Percentiles rank a stretch among this genome's conserved stretches.
These are phyloP conservation scores for Passer domesticus DNA, from an alignment of 2,113 vertebrate genomes.

Conservation along the genomic window DNA sequence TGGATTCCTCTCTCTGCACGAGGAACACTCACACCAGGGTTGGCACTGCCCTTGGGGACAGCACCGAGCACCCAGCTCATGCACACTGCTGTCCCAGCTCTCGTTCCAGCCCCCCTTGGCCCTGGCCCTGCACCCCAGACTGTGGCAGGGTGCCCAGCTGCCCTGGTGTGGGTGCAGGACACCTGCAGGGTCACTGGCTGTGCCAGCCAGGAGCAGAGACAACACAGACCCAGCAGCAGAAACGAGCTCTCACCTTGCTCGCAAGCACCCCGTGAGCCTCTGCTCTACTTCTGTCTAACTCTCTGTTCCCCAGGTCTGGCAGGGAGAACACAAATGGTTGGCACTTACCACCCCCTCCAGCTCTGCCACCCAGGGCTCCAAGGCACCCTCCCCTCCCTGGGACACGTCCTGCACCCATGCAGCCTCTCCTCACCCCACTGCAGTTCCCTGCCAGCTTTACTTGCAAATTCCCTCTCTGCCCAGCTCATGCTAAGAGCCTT, in stretches of 20 bases:
- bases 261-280: accelerated
- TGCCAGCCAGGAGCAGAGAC: not conserved
- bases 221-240: not conserved
- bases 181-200: not conserved
- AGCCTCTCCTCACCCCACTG: not conserved
- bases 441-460: slow-evolving; percentile 1
- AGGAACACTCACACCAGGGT: not conserved
- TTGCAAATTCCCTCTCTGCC: slow-evolving; percentile 28
- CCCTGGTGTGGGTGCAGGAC: accelerated
- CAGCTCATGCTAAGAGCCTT: slow-evolving; percentile 63
- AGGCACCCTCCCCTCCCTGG: not conserved
- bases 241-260: not conserved
- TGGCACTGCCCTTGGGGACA: no score
- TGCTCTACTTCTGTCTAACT: not conserved
- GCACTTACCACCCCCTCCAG: not conserved
- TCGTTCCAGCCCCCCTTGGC: no score
- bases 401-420: not conserved
- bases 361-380: not conserved
- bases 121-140: no score
- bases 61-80: no score
- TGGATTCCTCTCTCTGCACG: accelerated
- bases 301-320: not conserved
- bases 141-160: not conserved
- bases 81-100: no score
- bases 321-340: not conserved